phyloP scores from a whole-genome alignment of 1,140 invertebrate genomes.

The Caenorhabditis brenneri region DNA sequence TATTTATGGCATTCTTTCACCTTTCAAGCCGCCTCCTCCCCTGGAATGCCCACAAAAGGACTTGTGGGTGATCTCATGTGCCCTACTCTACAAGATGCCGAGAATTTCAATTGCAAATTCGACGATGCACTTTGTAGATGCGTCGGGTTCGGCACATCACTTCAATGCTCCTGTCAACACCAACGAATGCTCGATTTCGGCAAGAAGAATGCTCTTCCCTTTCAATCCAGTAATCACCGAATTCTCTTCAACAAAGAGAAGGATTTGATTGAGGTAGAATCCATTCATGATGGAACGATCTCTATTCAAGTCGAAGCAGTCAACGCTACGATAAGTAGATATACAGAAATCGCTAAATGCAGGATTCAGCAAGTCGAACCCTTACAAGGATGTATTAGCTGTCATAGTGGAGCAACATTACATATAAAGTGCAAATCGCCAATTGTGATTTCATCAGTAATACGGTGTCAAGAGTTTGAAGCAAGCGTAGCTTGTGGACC shows the following conservation, averaged over 20 bases:
- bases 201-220: neutral
- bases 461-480: no score
- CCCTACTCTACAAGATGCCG: neutral
- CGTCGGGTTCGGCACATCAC: neutral
- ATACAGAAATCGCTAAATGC: neutral
- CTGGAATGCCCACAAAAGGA: neutral
- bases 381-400: neutral
- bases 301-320: neutral
- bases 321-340: neutral
- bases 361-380: neutral
- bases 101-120: neutral
- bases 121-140: neutral
- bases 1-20: neutral
- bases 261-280: neutral
- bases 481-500: no score
- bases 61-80: neutral
- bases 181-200: neutral
- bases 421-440: no score
- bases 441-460: no score
- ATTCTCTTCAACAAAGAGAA: neutral
- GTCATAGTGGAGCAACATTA: no score
- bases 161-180: neutral
- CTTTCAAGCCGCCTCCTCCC: neutral
- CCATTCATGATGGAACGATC: neutral
- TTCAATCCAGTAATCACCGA: neutral